These are phyloP conservation scores for Isichthys henryi DNA, from an alignment of 2,113 vertebrate genomes.

Conservation along the genomic window DNA sequence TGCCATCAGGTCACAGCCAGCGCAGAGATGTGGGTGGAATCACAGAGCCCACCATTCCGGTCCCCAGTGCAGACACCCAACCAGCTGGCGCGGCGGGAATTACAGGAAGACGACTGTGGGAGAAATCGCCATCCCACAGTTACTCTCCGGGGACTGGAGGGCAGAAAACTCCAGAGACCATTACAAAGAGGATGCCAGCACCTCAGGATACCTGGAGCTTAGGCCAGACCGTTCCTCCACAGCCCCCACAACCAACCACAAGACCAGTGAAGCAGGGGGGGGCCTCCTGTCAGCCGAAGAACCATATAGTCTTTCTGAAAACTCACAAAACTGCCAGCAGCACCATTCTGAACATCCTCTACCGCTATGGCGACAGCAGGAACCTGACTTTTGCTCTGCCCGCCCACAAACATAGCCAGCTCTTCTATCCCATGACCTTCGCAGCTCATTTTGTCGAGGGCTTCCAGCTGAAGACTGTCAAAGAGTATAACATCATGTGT, in stretches of 20 bases:
- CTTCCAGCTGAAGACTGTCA: slow-evolving; percentile 26
- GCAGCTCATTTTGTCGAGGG: slow-evolving; percentile 65
- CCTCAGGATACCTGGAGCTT: background rate
- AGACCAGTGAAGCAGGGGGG: background rate
- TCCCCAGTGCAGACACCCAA: background rate
- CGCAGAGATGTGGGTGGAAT: background rate
- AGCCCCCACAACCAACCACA: background rate
- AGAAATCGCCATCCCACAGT: background rate
- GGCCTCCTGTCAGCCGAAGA: slow-evolving; percentile 40
- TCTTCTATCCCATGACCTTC: slow-evolving; percentile 69
- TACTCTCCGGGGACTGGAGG: background rate
- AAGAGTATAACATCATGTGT: slow-evolving; percentile 73
- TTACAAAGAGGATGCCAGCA: background rate
- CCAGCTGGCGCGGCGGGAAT: background rate
- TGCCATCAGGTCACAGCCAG: background rate
- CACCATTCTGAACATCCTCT: slow-evolving; percentile 75
- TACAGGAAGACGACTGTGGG: background rate
- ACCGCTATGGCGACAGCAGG: slow-evolving; percentile 67
- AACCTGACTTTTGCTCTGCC: slow-evolving; percentile 72
- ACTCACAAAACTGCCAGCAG: slow-evolving; percentile 85
- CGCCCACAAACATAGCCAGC: slow-evolving; percentile 42
- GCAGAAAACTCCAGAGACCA: background rate
- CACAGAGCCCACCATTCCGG: background rate
- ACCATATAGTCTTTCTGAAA: slow-evolving; percentile 78
- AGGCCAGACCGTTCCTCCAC: background rate